These are phyloP conservation scores for Anoplius nigerrimus DNA, from an alignment of 2,888 invertebrate genomes.

Conservation along the genomic window DNA sequence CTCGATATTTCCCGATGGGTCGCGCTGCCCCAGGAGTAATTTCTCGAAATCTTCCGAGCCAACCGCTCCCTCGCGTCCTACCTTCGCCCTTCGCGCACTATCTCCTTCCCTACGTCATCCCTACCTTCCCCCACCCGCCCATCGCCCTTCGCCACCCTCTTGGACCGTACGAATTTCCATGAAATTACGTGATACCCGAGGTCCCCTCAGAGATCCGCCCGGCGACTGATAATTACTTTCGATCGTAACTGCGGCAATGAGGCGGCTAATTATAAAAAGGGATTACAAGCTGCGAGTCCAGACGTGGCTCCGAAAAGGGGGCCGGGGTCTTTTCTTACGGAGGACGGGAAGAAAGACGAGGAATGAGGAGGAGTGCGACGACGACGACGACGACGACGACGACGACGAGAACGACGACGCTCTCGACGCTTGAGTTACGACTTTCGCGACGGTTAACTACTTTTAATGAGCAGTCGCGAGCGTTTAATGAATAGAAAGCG, in stretches of 20 bases:
- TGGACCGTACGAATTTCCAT: slow-evolving; percentile 55
- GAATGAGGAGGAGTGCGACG: slow-evolving; percentile 21
- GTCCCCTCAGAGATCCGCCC: slow-evolving; percentile 5
- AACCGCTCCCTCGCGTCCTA: slow-evolving; percentile 24
- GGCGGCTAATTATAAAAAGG: slow-evolving; percentile 59
- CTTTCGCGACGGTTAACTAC: slow-evolving; percentile 57
- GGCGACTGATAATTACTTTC: slow-evolving; percentile 59
- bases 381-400: slow-evolving; percentile 15
- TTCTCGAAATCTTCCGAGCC: slow-evolving; percentile 39
- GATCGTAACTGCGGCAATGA: slow-evolving; percentile 63
- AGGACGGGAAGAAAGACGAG: slow-evolving; percentile 28
- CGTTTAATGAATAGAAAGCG: slow-evolving; percentile 62
- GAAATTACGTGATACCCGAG: slow-evolving; percentile 54
- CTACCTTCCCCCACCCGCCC: slow-evolving; percentile 5
- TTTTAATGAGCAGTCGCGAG: slow-evolving; percentile 62
- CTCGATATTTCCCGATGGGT: slow-evolving; percentile 33
- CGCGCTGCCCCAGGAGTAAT: slow-evolving; percentile 35
- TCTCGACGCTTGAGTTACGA: slow-evolving; percentile 49
- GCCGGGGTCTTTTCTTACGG: slow-evolving; percentile 37
- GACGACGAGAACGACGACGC: slow-evolving; percentile 16
- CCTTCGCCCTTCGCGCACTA: slow-evolving; percentile 17
- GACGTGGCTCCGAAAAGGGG: slow-evolving; percentile 11
- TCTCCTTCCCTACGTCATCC: neutral
- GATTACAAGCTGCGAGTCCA: slow-evolving; percentile 48
- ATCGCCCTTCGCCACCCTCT: slow-evolving; percentile 24